Conservation (phyloP, 2,888 invertebrate species). For the Pandemis corylana region DNA sequence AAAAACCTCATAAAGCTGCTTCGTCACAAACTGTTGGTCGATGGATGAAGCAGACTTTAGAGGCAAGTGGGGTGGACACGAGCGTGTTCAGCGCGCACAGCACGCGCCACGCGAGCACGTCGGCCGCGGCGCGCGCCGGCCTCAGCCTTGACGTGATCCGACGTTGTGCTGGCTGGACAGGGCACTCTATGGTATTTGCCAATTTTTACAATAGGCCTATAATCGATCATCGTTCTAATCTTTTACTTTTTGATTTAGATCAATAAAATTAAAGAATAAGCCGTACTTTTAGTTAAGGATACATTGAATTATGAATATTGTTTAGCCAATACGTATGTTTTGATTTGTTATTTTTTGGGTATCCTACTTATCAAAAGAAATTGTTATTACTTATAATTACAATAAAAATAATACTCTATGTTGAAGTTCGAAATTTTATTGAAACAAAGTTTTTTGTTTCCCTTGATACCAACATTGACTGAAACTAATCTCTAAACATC, state of each 20-base stretch:
- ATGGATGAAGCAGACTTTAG: conserved; percentile 34
- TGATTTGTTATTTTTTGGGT: no score
- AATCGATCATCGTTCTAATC: neutral
- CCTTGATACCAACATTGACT: neutral
- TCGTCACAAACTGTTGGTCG: conserved; percentile 38
- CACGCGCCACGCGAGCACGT: conserved; percentile 24
- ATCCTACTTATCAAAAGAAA: no score
- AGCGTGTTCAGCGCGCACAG: conserved; percentile 37
- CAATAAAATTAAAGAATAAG: neutral
- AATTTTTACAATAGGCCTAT: conserved; percentile 27
- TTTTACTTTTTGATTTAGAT: neutral
- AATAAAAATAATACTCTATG: neutral
- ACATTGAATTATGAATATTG: no score
- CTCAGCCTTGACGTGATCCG: conserved; percentile 10
- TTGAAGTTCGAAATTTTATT: no score
- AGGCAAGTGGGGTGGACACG: conserved; percentile 28
- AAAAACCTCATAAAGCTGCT: conserved; percentile 34
- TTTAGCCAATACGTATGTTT: no score
- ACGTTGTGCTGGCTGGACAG: conserved; percentile 21
- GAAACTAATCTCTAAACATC: conserved; percentile 3
- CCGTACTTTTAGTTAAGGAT: no score
- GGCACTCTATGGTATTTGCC: neutral
- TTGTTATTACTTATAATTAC: neutral
- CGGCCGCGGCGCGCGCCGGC: neutral
- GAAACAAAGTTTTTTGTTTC: neutral